Evolutionary conservation across 2,113 vertebrate species (phyloP), one percentile per base, ranked within the genome.

Genomic region (Calyptommatus sinebrachiatus): DNA sequence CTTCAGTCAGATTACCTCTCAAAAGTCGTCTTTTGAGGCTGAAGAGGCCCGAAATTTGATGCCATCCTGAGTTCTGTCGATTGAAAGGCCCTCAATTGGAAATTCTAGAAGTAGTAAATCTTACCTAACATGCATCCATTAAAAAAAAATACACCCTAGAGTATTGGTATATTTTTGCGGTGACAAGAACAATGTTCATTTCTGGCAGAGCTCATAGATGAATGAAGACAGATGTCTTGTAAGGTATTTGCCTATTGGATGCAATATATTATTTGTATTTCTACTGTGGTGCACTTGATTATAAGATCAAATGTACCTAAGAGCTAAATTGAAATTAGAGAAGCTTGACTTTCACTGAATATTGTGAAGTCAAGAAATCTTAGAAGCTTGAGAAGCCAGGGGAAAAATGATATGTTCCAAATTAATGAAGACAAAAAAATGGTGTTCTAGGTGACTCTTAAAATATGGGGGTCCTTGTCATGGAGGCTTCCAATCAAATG

Each of bases 171-270:
- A 12, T 78, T 61, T 70, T 61, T 9, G 66, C 31, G 70, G 45
- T 61, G 21, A 60, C 50, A 78, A 70, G 67, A 70, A 61, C 67
- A 61, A 61, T 7, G 69, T 48, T n/a, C 66, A 45, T 71, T 26
- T 35, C 29, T 45, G 67, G 70, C 77, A 70, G 45, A 70, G 31
- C 66, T 70, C 41, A 26, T n/a, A 77, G 48, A 77, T 67, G 63
- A 77, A 77, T 69, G 50, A 60, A 78, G 24, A 31, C 50, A 78
- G 66, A 20, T 77, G 45, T 67, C 60, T 78, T 67, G 28, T 68
- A 57, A 66, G 26, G 21, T 57, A 68, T 69, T 78, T 78, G 53
- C 77, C 28, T 70, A 71, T 70, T 41, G 24, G 48, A 61, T 61
- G 48, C 12, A 26, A 48, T 71, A 62, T 46, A 45, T 76, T 76